A percentile compares a stretch with the other conserved stretches of the same genome.
Conservation (phyloP, 2,888 invertebrate species). For the Sesia apiformis region DNA sequence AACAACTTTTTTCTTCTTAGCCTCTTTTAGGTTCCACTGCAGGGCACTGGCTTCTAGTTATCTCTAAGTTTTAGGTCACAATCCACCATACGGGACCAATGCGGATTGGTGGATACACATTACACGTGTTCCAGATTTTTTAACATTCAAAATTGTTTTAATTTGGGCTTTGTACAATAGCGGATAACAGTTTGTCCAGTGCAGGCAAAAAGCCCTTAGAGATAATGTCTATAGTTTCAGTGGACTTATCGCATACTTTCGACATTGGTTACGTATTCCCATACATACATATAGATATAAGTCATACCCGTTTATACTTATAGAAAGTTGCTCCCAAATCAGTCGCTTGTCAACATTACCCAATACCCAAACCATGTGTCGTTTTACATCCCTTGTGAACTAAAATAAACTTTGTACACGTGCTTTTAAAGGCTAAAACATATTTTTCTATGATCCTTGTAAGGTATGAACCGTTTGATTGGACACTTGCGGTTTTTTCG, state of each 20-base stretch:
- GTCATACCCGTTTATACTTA: constrained; percentile 46
- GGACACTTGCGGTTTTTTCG: constrained; percentile 24
- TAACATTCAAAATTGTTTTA: too few relatives aligned
- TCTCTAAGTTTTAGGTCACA: too few relatives aligned
- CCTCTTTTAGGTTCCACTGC: too few relatives aligned
- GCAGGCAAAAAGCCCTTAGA: too few relatives aligned
- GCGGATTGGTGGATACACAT: too few relatives aligned
- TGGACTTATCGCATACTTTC: constrained; percentile 26
- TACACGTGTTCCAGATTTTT: too few relatives aligned
- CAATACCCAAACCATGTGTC: constrained; percentile 27
- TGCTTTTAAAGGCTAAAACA: background rate
- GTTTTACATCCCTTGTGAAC: constrained; percentile 9
- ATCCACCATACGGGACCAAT: too few relatives aligned
- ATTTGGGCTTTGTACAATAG: too few relatives aligned
- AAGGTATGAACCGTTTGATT: constrained; percentile 14
- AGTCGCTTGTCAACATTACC: constrained; percentile 53
- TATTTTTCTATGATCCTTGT: constrained; percentile 9
- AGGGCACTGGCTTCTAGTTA: too few relatives aligned
- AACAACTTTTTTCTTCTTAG: too few relatives aligned
- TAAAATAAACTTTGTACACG: background rate
- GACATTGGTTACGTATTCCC: constrained; percentile 36
- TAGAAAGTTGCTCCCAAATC: constrained; percentile 68
- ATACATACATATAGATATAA: constrained; percentile 22
- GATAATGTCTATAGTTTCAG: constrained; percentile 9
- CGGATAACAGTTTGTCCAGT: too few relatives aligned